Evolutionary conservation across 1,140 invertebrate genomes (phyloP).

Genomic region (Caenorhabditis latens): DNA sequence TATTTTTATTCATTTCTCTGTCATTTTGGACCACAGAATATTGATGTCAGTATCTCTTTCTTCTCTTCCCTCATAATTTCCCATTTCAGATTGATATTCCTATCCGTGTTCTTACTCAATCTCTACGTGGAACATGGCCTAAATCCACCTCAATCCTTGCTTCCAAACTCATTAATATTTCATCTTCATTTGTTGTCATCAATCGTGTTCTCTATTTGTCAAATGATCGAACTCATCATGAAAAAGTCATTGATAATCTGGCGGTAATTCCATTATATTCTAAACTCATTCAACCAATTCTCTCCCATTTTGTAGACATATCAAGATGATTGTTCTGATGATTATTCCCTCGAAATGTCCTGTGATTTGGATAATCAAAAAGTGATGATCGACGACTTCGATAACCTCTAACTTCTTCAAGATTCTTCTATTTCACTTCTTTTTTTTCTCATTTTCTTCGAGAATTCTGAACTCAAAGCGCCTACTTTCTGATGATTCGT

Average conservation of each 20-base stretch:
- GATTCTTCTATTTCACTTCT: neutral
- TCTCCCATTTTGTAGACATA: neutral
- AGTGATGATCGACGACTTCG: conserved; percentile 12
- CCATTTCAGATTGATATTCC: conserved; percentile 22
- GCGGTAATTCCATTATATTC: neutral
- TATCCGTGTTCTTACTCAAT: conserved; percentile 43
- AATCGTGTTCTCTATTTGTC: conserved; percentile 45
- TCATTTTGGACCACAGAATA: conserved; percentile 57
- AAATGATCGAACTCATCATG: conserved; percentile 20
- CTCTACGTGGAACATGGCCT: conserved; percentile 23
- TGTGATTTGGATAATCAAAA: neutral
- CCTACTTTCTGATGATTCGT: conserved; percentile 43
- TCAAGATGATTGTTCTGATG: conserved; percentile 43
- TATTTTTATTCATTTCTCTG: conserved; percentile 27
- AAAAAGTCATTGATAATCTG: conserved; percentile 42
- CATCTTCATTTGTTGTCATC: conserved; percentile 12
- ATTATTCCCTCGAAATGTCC: neutral
- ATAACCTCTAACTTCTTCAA: conserved; percentile 1
- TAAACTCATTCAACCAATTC: neutral
- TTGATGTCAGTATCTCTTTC: neutral
- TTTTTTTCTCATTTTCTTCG: neutral
- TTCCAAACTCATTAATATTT: conserved; percentile 23
- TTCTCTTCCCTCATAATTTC: neutral
- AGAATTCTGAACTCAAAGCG: conserved; percentile 36
- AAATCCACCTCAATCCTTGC: neutral